Base-by-base conservation (phyloP, 2,888 invertebrate species). In the Cinara cedri region DNA sequence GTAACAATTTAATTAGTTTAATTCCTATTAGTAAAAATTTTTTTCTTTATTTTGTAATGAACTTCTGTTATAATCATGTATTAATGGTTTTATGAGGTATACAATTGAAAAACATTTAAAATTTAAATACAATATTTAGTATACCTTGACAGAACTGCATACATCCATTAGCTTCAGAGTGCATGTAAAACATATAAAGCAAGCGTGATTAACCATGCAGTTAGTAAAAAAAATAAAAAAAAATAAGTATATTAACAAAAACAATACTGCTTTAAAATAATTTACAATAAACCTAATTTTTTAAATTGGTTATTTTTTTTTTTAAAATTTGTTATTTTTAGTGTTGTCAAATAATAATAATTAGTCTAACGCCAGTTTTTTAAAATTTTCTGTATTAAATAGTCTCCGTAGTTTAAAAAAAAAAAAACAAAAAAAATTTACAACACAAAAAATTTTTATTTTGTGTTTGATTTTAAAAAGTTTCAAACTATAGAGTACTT, bases 81-180 rank as follows among this genome's bases (percentile, higher is more conserved):
- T 74, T 63, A 63, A 51, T 63, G 21, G 63, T 54, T 42, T 42
- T 42, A 51, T 34, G 11, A 44, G 13, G 14, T 54, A 1, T 44
- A 13, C 13, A 60, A 1, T 55, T 9, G 46, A 60, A 13, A 49
- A 10, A 11, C 42, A 21, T 42, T 71, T 55, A 71, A n/a, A n/a
- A 51, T 49, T 65, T 24, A 51, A 65, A 71, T 54, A 65, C 21
- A 74, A 54, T 42, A 57, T 81, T 76, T 65, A 60, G 88, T 89
- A 89, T 91, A 94, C 94, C 94, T 94, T 94, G 87, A 94, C 91
- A 86, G 93, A 93, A 90, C 94, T 92, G 93, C 94, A 94, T 90
- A 94, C 93, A 90, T 94, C 94, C 90, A 93, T 90, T 91, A 94
- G 92, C 93, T 94, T 94, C 94, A 82, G 83, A 81, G 82, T 82